These are phyloP conservation scores for Carpatolechia fugitivella DNA, from an alignment of 2,888 invertebrate genomes.

Conservation along the genomic window DNA sequence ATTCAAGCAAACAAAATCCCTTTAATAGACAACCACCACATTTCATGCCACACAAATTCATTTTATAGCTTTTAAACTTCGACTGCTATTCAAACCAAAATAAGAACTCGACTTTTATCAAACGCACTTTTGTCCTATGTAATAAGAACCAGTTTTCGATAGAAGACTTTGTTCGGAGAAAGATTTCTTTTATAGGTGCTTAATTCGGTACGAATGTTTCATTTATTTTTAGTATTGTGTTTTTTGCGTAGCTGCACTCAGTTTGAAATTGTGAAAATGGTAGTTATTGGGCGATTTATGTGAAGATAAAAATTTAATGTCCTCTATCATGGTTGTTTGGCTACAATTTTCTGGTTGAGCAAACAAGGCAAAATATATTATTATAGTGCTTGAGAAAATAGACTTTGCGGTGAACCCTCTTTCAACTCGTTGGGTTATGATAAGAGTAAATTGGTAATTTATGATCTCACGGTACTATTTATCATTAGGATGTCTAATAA, in stretches of 20 bases:
- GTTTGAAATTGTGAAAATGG: slow-evolving; percentile 7
- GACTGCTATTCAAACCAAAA: slow-evolving; percentile 22
- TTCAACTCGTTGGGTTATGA: not conserved
- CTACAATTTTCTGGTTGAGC: not conserved
- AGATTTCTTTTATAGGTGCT: slow-evolving; percentile 13
- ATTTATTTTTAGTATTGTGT: slow-evolving; percentile 15
- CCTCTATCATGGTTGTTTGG: not conserved
- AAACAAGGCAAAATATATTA: not conserved
- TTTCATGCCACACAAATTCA: slow-evolving; percentile 31
- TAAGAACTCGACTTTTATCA: not conserved
- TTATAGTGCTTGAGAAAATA: not conserved
- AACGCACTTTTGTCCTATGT: not conserved
- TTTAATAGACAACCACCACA: slow-evolving; percentile 21
- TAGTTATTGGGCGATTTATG: slow-evolving; percentile 11
- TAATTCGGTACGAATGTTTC: slow-evolving; percentile 11
- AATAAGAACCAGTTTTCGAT: not conserved
- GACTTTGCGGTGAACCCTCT: not conserved
- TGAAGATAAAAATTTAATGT: slow-evolving; percentile 8
- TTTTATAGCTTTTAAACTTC: slow-evolving; percentile 36
- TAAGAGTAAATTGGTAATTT: not conserved
- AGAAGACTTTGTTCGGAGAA: not conserved
- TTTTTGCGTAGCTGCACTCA: slow-evolving; percentile 5
- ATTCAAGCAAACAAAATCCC: slow-evolving; percentile 27
- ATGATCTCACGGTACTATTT: not conserved
- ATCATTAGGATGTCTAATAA: not conserved